These are phyloP conservation scores for Alosa sapidissima DNA, from an alignment of 2,797 vertebrate species.

Conservation along the genomic window DNA sequence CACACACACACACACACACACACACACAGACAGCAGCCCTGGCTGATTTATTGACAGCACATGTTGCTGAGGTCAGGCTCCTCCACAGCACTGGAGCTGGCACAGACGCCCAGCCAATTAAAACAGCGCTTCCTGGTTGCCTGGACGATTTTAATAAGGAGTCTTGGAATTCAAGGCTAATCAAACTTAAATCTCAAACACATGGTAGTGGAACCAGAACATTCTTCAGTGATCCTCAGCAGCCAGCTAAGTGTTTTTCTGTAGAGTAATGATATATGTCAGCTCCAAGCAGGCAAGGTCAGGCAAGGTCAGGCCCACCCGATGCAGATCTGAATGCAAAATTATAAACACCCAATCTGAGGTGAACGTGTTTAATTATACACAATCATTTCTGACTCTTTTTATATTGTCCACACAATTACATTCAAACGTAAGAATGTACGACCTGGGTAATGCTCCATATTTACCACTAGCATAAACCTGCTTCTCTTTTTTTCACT, in stretches of 20 bases:
- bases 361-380: neutral
- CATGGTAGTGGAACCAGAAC: conserved; percentile 39
- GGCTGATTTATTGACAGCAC: conserved; percentile 76
- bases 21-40: neutral
- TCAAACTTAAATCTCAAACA: conserved; percentile 51
- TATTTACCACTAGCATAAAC: neutral
- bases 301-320: neutral
- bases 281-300: neutral
- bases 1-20: too few relatives aligned
- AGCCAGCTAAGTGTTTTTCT: neutral
- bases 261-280: neutral
- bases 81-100: conserved; percentile 35
- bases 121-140: conserved; percentile 65
- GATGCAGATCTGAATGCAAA: neutral
- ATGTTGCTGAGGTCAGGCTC: conserved; percentile 67
- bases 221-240: conserved; percentile 33
- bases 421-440: neutral
- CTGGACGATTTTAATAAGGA: conserved; percentile 37
- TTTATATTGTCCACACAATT: neutral
- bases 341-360: neutral
- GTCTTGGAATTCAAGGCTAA: conserved; percentile 50
- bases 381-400: conserved; percentile 70
- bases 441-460: neutral
- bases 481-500: neutral
- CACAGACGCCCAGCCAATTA: conserved; percentile 80